Percentiles rank a stretch among this genome's conserved stretches.
Evolutionary conservation across 2,113 vertebrate species (phyloP).

Genomic region (Amphiprion percula): DNA sequence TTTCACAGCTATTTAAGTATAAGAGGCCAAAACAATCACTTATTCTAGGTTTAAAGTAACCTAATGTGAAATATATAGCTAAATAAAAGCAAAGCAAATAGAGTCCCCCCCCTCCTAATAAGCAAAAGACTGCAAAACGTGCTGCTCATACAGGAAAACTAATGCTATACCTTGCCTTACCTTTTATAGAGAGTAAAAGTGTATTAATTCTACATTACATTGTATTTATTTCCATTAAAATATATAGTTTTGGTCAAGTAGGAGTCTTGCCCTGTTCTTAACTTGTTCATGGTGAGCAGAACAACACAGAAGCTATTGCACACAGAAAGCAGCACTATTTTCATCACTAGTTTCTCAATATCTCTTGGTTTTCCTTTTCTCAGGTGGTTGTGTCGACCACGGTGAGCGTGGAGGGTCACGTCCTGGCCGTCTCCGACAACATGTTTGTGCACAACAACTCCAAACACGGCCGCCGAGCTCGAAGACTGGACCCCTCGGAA

Average conservation of each 20-base stretch:
- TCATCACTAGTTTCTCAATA: background rate
- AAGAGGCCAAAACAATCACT: background rate
- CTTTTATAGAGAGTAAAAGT: no score
- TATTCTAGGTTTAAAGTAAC: background rate
- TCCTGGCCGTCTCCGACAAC: conserved; percentile 96
- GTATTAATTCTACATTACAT: no score
- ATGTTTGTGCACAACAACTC: conserved; percentile 99
- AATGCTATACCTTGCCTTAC: no score
- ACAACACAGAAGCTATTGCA: background rate
- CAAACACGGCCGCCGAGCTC: conserved; percentile 83
- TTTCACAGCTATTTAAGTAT: background rate
- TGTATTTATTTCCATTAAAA: background rate
- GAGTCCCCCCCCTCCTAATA: background rate
- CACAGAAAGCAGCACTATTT: no score
- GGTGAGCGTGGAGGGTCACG: conserved; percentile 88
- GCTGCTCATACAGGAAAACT: no score
- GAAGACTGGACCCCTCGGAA: conserved; percentile 80
- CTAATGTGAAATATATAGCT: no score
- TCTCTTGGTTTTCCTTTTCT: background rate
- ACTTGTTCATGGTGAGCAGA: background rate
- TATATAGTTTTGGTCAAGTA: background rate
- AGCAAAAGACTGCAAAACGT: background rate
- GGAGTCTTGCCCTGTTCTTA: background rate
- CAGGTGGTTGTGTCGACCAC: conserved; percentile 84
- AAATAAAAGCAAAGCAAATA: background rate